phyloP scores from a whole-genome alignment of 2,797 vertebrate genomes.

The Thaleichthys pacificus region DNA sequence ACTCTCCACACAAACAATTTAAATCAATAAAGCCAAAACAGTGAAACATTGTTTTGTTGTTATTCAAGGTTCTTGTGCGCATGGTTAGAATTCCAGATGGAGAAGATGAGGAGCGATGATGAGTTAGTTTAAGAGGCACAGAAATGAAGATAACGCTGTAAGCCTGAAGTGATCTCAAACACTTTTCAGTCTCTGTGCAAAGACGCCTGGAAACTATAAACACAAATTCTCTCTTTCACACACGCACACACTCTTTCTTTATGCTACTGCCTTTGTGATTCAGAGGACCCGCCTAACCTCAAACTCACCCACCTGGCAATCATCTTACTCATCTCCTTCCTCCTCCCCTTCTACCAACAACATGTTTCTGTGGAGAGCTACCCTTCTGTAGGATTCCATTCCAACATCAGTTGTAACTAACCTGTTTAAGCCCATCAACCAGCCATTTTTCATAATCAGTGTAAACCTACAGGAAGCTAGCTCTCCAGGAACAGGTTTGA shows the following conservation, averaged over 20 bases:
- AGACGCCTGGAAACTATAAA: conserved; percentile 26
- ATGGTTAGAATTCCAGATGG: conserved; percentile 49
- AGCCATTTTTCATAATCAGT: too few relatives aligned
- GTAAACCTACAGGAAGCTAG: background rate
- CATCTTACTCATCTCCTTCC: too few relatives aligned
- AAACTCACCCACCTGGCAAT: conserved; percentile 15
- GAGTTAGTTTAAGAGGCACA: conserved; percentile 58
- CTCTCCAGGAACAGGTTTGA: background rate
- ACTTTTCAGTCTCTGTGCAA: conserved; percentile 17
- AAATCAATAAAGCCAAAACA: background rate
- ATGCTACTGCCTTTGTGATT: too few relatives aligned
- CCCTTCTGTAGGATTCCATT: too few relatives aligned
- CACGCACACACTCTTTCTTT: conserved; percentile 12
- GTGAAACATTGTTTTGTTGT: conserved; percentile 10
- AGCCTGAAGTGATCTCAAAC: conserved; percentile 61
- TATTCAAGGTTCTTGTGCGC: conserved; percentile 47
- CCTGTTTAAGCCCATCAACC: too few relatives aligned
- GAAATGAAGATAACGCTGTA: conserved; percentile 44
- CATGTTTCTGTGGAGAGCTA: too few relatives aligned
- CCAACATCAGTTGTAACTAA: too few relatives aligned
- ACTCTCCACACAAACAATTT: background rate
- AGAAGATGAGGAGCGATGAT: conserved; percentile 36
- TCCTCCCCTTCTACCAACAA: too few relatives aligned
- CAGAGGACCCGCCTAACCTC: conserved; percentile 21
- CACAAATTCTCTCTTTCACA: conserved; percentile 6